Evolutionary conservation across 2,797 vertebrate species (phyloP).

Genomic region (Sebastiscus albofasciatus): DNA sequence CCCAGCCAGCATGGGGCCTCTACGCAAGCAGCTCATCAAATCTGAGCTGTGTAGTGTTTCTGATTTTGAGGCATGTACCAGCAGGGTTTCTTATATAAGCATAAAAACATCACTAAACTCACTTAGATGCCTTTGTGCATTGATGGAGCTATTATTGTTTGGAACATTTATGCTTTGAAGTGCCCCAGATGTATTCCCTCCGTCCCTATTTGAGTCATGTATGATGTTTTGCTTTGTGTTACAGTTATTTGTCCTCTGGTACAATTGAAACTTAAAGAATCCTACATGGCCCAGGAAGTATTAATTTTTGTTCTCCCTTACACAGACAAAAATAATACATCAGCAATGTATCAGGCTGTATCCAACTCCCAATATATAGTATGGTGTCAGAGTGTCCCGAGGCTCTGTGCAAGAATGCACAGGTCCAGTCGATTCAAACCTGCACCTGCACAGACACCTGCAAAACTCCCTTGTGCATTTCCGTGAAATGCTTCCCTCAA

Average conservation of each 20-base stretch:
- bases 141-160: constrained; percentile 32
- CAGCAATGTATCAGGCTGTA: constrained; percentile 51
- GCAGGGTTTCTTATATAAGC: constrained; percentile 14
- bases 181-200: constrained; percentile 28
- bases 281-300: constrained; percentile 1
- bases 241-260: constrained; percentile 31
- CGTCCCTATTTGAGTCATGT: constrained; percentile 13
- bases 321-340: constrained; percentile 50
- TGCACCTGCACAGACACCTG: constrained; percentile 72
- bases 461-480: constrained; percentile 49
- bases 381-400: constrained; percentile 30
- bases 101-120: constrained; percentile 40
- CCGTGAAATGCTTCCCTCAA: constrained; percentile 55
- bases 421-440: constrained; percentile 36
- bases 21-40: constrained; percentile 27
- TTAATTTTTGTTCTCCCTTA: constrained; percentile 13
- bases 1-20: constrained; percentile 22
- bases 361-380: constrained; percentile 6
- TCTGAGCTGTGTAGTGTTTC: constrained; percentile 11
- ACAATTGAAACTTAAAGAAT: constrained; percentile 29
- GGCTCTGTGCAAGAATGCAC: constrained; percentile 31
- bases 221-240: constrained; percentile 28
- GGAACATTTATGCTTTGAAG: constrained; percentile 28
- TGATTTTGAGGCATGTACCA: constrained; percentile 18
- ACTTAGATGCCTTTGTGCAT: constrained; percentile 23